A percentile compares a stretch with the other conserved stretches of the same genome.
Conservation (phyloP, 2,888 invertebrate genomes). For the Saturnia japonica region DNA sequence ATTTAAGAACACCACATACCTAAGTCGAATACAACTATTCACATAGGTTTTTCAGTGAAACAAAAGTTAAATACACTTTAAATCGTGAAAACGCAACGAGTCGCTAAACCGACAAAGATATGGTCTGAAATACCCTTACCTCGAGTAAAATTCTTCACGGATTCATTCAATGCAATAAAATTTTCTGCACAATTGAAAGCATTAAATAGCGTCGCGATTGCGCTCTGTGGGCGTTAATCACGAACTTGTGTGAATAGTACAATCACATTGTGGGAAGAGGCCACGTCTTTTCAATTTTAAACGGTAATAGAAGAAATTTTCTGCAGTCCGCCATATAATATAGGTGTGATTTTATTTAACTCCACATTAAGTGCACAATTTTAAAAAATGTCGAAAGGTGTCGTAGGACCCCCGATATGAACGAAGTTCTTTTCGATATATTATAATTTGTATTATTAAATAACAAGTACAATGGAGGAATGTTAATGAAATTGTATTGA, state of each 20-base stretch:
- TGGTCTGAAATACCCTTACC: slow-evolving; percentile 54
- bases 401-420: no score
- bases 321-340: slow-evolving; percentile 26
- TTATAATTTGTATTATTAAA: no score
- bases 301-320: slow-evolving; percentile 43
- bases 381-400: slow-evolving; percentile 37
- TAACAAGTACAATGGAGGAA: no score
- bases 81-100: slow-evolving; percentile 17
- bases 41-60: background rate
- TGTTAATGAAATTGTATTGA: no score
- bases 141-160: slow-evolving; percentile 56
- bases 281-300: slow-evolving; percentile 56
- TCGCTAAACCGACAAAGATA: slow-evolving; percentile 58
- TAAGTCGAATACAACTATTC: no score
- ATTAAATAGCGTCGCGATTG: slow-evolving; percentile 69
- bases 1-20: no score
- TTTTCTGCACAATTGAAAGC: slow-evolving; percentile 80
- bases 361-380: slow-evolving; percentile 29
- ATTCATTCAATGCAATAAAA: slow-evolving; percentile 78
- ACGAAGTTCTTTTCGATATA: no score
- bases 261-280: slow-evolving; percentile 66
- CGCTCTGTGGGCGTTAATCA: slow-evolving; percentile 73
- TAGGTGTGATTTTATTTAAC: slow-evolving; percentile 34
- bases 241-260: slow-evolving; percentile 73
- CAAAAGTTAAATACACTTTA: background rate